A percentile compares a stretch with the other conserved stretches of the same genome.
These are phyloP conservation scores for Pomacea canaliculata DNA, from an alignment of 2,888 invertebrate species.

Conservation along the genomic window DNA sequence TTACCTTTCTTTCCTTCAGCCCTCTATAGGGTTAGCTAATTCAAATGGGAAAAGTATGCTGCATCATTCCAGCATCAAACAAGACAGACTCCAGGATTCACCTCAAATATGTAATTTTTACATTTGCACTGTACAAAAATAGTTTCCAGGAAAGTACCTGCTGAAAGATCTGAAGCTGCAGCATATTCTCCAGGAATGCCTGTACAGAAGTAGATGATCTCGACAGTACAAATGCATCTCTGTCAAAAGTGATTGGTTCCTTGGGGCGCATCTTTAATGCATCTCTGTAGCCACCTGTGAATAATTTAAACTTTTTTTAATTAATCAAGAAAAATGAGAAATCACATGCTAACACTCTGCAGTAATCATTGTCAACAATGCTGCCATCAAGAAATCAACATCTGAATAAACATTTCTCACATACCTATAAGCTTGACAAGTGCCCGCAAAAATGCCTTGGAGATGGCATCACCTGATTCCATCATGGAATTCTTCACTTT, in stretches of 20 bases:
- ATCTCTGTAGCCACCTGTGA: constrained; percentile 74
- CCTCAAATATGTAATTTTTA: too few species aligned
- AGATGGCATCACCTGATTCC: constrained; percentile 85
- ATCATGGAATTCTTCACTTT: constrained; percentile 66
- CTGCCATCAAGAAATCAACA: too few species aligned
- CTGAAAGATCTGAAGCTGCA: constrained; percentile 93
- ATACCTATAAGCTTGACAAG: constrained; percentile 91
- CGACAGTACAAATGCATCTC: constrained; percentile 88
- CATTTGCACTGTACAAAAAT: background rate
- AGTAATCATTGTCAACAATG: too few species aligned
- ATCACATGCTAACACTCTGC: background rate
- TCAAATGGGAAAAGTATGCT: too few species aligned
- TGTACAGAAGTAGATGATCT: constrained; percentile 84
- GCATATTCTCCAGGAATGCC: constrained; percentile 89
- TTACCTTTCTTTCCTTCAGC: too few species aligned
- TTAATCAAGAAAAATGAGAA: background rate
- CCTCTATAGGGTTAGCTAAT: too few species aligned
- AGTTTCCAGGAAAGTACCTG: constrained; percentile 75
- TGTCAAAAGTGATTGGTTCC: constrained; percentile 85
- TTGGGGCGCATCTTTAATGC: constrained; percentile 80
- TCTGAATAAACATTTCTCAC: constrained; percentile 8
- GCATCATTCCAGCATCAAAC: too few species aligned
- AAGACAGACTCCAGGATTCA: too few species aligned
- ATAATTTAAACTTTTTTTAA: too few species aligned
- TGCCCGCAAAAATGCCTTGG: constrained; percentile 90